A percentile compares a stretch with the other conserved stretches of the same genome.
phyloP scores from a whole-genome alignment of 2,113 vertebrate genomes.

The Albula glossodonta region DNA sequence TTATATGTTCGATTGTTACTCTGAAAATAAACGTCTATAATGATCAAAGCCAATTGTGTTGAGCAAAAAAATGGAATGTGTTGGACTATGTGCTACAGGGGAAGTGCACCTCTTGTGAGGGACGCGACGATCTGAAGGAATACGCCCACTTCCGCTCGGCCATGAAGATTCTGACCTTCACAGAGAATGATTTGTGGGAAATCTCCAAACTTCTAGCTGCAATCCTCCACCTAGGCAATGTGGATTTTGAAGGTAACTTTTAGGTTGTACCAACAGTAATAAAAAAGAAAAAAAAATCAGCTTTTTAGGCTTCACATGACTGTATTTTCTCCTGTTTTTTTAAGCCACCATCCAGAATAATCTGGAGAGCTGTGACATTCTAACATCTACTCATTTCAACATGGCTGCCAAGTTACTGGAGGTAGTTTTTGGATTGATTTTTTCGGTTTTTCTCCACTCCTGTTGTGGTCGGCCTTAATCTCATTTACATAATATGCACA shows the following conservation, averaged over 20 bases:
- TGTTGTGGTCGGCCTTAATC: not conserved
- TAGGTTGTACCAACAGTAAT: not conserved
- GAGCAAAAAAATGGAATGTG: not conserved
- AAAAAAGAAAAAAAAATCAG: not conserved
- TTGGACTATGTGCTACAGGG: conserved; percentile 68
- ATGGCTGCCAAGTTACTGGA: conserved; percentile 73
- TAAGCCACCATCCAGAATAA: conserved; percentile 77
- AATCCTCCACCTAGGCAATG: conserved; percentile 88
- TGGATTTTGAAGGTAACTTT: conserved; percentile 80
- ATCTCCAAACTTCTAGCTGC: conserved; percentile 86
- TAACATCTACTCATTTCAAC: conserved; percentile 74
- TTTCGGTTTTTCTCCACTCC: not conserved
- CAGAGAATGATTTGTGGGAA: conserved; percentile 79
- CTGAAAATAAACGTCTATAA: not conserved
- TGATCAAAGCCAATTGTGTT: not conserved
- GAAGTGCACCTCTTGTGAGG: conserved; percentile 70
- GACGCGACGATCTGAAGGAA: conserved; percentile 76
- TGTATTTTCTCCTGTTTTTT: conserved; percentile 29
- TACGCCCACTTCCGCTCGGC: conserved; percentile 77
- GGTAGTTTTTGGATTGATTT: conserved; percentile 61
- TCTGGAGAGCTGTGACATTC: conserved; percentile 82
- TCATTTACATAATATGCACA: not conserved
- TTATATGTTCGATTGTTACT: not conserved
- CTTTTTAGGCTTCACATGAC: not conserved
- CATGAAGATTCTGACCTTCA: conserved; percentile 86